These are phyloP conservation scores for Coryphaenoides rupestris DNA, from an alignment of 2,113 vertebrate genomes.

Conservation along the genomic window DNA sequence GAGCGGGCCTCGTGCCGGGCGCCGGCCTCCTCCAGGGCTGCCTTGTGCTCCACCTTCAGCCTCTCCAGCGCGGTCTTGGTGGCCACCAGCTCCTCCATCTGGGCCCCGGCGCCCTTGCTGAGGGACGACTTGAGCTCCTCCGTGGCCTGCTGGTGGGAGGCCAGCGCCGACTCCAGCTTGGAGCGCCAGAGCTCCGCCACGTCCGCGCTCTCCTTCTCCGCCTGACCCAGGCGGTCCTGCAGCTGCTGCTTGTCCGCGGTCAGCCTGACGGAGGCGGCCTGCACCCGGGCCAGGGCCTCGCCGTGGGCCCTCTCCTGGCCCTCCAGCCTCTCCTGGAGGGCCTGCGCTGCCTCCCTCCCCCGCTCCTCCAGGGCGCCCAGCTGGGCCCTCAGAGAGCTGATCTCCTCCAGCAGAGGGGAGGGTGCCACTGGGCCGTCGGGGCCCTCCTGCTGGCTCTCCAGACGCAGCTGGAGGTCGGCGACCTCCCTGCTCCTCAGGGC, in stretches of 20 bases:
- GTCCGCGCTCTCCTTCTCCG: conserved; percentile 82
- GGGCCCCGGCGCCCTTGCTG: conserved; percentile 76
- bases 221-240: conserved; percentile 77
- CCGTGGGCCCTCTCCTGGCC: conserved; percentile 70
- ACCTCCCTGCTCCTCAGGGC: conserved; percentile 82
- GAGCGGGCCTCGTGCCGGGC: conserved; percentile 70
- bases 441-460: conserved; percentile 78
- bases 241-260: conserved; percentile 85
- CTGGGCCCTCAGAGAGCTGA: conserved; percentile 82
- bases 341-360: conserved; percentile 71
- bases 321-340: conserved; percentile 76
- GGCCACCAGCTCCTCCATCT: conserved; percentile 78
- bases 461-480: conserved; percentile 79
- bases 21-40: conserved; percentile 70
- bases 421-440: conserved; percentile 73
- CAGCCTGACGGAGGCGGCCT: conserved; percentile 72
- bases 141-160: conserved; percentile 87
- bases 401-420: conserved; percentile 83
- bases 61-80: conserved; percentile 81
- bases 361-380: conserved; percentile 71
- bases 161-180: conserved; percentile 80
- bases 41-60: conserved; percentile 76
- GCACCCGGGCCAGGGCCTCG: conserved; percentile 76
- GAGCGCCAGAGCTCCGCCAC: conserved; percentile 81
- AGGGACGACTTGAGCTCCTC: conserved; percentile 85